Evolutionary conservation across 2,888 invertebrate species (phyloP), one percentile per base, ranked within the genome.

Genomic region (Orthosia gothica): DNA sequence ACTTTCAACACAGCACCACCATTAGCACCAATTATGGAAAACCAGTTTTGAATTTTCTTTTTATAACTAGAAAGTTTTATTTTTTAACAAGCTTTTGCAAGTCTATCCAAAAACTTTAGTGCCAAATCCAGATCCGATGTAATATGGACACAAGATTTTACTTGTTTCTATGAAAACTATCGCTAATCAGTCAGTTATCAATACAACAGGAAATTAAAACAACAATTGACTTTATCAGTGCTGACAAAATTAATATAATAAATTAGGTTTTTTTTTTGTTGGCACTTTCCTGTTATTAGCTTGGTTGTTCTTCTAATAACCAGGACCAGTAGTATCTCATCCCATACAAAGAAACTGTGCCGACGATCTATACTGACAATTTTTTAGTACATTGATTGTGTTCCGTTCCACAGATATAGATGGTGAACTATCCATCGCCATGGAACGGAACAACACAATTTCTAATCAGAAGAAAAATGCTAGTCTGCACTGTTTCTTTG

Each of bases 161-260:
- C n/a, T n/a, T 45, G 65, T 63, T 69, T 61, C 12, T 59, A 66
- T 71, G 54, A 32, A 67, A 57, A 47, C 57, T 26, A 69, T 58
- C 5, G 16, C 5, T 71, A 71, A 74, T 67, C 62, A 66, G 69
- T 64, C 1, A 12, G 52, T 80, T 83, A 83, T 83, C 82, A 74
- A 49, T 64, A 63, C 32, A 45, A 52, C 83, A 83, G 83, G 83
- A 83, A 80, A 83, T 76, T 79, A 57, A 63, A 72, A 74, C 11
- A 58, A 58, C n/a, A 45, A 61, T 20, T 58, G 55, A 18, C 16
- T 50, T 80, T 83, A 83, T 83, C 83, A 76, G 57, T 50, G 15
- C 32, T 59, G 49, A 66, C 52, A 83, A 65, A 16, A 73, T 74
- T 61, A 26, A 68, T 47, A 50, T 3, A 47, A 40, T 40, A n/a